phyloP scores from a whole-genome alignment of 2,797 vertebrate genomes.

The Bucorvus abyssinicus region DNA sequence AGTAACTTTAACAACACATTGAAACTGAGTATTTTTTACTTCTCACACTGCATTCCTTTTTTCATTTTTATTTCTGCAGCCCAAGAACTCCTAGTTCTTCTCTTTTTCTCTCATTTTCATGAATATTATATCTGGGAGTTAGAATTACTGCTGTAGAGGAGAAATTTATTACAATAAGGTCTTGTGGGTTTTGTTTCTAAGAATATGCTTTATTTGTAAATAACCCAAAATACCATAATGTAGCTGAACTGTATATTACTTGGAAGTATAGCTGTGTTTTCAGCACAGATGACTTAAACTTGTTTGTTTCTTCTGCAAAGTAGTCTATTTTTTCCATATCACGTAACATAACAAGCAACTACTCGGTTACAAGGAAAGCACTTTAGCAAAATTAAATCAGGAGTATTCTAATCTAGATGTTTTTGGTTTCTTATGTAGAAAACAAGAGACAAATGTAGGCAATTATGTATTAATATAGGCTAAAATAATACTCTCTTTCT shows the following conservation, averaged over 20 bases:
- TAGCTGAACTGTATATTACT: slow-evolving; percentile 5
- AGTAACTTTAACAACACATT: background rate
- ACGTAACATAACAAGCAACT: background rate
- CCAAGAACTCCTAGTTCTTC: background rate
- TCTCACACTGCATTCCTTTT: background rate
- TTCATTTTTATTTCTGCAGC: background rate
- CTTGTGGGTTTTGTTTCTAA: background rate
- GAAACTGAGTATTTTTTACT: background rate
- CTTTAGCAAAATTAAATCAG: background rate
- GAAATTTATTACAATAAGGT: background rate
- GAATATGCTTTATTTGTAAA: background rate
- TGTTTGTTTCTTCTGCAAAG: background rate
- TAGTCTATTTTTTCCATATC: background rate
- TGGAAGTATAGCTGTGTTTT: background rate
- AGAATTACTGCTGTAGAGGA: background rate
- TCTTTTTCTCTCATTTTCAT: background rate
- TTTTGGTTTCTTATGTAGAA: background rate
- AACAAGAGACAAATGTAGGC: background rate
- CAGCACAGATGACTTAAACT: background rate
- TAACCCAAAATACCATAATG: background rate
- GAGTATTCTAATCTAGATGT: background rate
- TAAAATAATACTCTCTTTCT: slow-evolving; percentile 50
- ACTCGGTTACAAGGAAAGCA: background rate
- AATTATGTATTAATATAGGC: background rate
- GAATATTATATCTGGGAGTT: background rate